Percentiles rank a stretch among this genome's conserved stretches.
These are phyloP conservation scores for Camelus bactrianus DNA, from an alignment of 2,113 vertebrate genomes.

Conservation along the genomic window DNA sequence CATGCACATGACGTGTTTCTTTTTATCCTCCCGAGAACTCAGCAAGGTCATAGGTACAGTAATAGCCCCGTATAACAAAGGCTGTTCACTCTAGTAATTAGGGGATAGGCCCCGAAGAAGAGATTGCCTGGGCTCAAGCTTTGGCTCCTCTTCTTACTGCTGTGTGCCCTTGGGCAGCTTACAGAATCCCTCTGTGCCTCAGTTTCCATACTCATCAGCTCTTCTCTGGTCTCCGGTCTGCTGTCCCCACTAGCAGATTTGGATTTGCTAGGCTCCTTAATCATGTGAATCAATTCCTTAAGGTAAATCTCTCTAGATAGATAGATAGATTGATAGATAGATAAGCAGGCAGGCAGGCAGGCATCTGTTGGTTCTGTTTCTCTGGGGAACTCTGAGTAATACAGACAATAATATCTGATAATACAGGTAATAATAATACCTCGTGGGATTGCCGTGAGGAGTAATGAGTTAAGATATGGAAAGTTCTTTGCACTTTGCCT, in stretches of 20 bases:
- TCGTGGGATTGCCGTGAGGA: neutral
- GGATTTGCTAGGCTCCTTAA: neutral
- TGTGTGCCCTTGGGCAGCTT: neutral
- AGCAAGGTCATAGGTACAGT: neutral
- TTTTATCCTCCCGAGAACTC: neutral
- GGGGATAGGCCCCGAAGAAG: neutral
- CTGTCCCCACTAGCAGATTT: neutral
- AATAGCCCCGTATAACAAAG: neutral
- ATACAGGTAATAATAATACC: neutral
- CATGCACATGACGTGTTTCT: neutral
- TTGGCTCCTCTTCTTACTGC: neutral
- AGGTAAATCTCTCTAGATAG: neutral
- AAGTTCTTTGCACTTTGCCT: neutral
- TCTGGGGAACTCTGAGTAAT: neutral
- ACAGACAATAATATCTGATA: neutral
- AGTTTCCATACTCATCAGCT: neutral
- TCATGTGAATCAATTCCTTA: neutral
- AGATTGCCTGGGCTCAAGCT: neutral
- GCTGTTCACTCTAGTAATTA: neutral
- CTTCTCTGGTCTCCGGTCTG: neutral
- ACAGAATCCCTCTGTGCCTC: neutral
- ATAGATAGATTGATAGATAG: neutral
- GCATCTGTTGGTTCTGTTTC: neutral
- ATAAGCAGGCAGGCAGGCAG: neutral
- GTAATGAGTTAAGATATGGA: neutral